A percentile compares a stretch with the other conserved stretches of the same genome.
These are phyloP conservation scores for Colistium nudipinnis DNA, from an alignment of 2,113 vertebrate species.

Conservation along the genomic window DNA sequence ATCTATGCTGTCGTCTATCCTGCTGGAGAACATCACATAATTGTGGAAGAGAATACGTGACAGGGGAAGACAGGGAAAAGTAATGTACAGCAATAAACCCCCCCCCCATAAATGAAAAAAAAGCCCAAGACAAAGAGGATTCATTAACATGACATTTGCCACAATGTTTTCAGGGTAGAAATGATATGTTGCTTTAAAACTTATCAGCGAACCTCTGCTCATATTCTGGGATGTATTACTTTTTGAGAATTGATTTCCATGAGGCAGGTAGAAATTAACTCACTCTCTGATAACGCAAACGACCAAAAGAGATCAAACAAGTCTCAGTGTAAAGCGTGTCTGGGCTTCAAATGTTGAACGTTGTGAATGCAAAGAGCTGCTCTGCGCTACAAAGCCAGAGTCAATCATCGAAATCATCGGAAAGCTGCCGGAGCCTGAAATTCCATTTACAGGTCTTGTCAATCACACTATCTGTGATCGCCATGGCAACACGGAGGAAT, in stretches of 20 bases:
- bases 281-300: conserved; percentile 12
- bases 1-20: neutral
- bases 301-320: conserved; percentile 19
- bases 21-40: neutral
- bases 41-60: neutral
- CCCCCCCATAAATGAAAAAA: neutral
- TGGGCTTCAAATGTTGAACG: conserved; percentile 12
- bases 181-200: neutral
- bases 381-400: conserved; percentile 33
- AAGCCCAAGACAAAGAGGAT: neutral
- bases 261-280: conserved; percentile 1
- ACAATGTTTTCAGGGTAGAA: neutral
- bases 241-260: conserved; percentile 1
- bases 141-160: neutral
- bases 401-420: conserved; percentile 50
- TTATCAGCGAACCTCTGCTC: neutral
- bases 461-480: conserved; percentile 58
- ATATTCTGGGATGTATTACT: neutral
- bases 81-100: neutral
- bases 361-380: conserved; percentile 30
- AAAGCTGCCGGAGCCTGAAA: conserved; percentile 71
- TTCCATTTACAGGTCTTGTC: conserved; percentile 65
- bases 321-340: conserved; percentile 10
- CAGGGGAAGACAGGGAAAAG: neutral
- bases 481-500: conserved; percentile 60